A percentile compares a stretch with the other conserved stretches of the same genome.
phyloP scores from a whole-genome alignment of 2,888 invertebrate genomes.

The Anoplius nigerrimus region DNA sequence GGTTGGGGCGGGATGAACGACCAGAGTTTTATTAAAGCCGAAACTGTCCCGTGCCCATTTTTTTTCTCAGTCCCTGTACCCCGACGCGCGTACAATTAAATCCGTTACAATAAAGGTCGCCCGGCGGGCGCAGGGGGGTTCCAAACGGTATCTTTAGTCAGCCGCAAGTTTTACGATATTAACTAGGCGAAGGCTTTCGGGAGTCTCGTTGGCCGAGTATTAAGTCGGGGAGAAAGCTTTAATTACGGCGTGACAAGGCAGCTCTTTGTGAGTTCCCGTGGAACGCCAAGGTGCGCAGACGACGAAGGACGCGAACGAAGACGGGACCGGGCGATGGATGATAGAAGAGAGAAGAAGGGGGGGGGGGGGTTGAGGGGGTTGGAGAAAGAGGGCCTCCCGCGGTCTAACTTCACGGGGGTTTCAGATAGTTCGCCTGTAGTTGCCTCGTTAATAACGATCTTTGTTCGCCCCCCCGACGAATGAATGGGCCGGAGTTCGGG shows the following conservation, averaged over 20 bases:
- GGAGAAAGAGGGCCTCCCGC: background rate
- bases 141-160: no score
- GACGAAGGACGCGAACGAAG: no score
- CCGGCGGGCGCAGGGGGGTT: no score
- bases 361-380: background rate
- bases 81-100: no score
- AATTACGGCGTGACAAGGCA: conserved; percentile 3
- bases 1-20: no score
- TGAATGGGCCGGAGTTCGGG: conserved; percentile 11
- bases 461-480: conserved; percentile 24
- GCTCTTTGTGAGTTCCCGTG: conserved; percentile 1
- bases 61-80: no score
- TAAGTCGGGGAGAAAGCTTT: conserved; percentile 2
- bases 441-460: conserved; percentile 26
- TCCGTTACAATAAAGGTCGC: no score
- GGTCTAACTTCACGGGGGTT: conserved; percentile 3
- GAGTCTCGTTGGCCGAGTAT: background rate
- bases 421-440: conserved; percentile 12
- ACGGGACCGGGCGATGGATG: background rate
- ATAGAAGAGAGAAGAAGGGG: background rate
- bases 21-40: no score
- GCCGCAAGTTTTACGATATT: no score
- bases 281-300: no score
- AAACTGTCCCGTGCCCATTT: no score
- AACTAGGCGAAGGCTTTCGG: background rate